Conservation (phyloP, 2,113 vertebrate species). For the Tachysurus fulvidraco region DNA sequence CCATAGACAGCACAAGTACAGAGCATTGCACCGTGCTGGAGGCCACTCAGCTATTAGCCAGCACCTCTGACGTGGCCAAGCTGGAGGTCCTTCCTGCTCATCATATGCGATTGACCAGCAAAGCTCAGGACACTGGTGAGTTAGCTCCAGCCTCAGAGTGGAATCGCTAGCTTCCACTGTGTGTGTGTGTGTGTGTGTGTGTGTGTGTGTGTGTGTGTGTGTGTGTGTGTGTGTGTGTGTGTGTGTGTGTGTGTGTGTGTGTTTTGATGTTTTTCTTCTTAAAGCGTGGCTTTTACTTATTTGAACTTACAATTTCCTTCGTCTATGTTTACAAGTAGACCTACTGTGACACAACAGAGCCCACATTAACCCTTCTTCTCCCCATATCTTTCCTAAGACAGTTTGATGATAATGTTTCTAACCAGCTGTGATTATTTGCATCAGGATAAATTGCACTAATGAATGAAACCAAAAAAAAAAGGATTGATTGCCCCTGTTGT, state of each 20-base stretch:
- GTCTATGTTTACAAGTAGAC: background rate
- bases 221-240: background rate
- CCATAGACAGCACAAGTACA: slow-evolving; percentile 92
- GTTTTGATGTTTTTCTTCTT: background rate
- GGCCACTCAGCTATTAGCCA: slow-evolving; percentile 89
- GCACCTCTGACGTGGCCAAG: slow-evolving; percentile 84
- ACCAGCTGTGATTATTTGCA: background rate
- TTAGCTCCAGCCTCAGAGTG: slow-evolving; percentile 14
- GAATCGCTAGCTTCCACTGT: background rate
- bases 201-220: background rate
- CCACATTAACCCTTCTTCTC: background rate
- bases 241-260: background rate
- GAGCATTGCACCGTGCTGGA: slow-evolving; percentile 91
- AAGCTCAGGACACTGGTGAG: slow-evolving; percentile 88
- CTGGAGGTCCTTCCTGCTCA: slow-evolving; percentile 89
- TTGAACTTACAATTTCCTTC: background rate
- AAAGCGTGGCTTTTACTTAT: background rate
- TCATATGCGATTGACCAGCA: slow-evolving; percentile 81
- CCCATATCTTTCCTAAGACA: background rate
- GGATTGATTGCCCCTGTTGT: background rate
- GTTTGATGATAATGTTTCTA: background rate
- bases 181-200: background rate
- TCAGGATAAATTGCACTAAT: background rate
- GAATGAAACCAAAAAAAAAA: background rate
- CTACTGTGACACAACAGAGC: background rate